These are phyloP conservation scores for Callithrix jacchus DNA, from an alignment of 2,113 vertebrate species.

Conservation along the genomic window DNA sequence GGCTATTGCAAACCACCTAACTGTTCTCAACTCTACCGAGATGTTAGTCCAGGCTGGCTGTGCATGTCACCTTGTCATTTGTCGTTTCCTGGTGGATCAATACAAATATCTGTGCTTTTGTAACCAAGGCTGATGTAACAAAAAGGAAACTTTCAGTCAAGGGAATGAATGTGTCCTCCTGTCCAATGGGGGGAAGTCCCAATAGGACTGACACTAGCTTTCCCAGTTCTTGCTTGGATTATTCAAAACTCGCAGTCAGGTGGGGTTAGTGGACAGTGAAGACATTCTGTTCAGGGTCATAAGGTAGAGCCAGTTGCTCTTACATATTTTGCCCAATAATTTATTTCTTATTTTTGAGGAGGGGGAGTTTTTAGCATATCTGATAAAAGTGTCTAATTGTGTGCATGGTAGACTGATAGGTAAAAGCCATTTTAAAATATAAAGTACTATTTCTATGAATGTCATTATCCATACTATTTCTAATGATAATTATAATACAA, in stretches of 20 bases:
- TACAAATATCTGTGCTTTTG: conserved; percentile 10
- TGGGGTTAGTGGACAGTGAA: background rate
- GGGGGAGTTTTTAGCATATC: background rate
- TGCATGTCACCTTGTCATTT: background rate
- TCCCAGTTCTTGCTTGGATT: background rate
- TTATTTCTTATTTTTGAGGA: background rate
- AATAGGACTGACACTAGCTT: background rate
- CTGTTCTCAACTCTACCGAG: background rate
- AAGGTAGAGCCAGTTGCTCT: background rate
- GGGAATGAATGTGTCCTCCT: background rate
- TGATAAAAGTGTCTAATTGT: background rate
- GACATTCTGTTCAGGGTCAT: background rate
- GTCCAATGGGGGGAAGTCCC: background rate
- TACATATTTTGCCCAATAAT: background rate
- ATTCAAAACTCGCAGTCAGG: background rate
- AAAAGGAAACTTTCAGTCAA: background rate
- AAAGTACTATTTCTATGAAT: background rate
- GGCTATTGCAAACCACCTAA: background rate
- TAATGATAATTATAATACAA: background rate
- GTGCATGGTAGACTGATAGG: background rate
- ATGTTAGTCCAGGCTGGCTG: background rate
- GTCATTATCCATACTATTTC: background rate
- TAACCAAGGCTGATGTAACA: background rate
- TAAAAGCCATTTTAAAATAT: background rate
- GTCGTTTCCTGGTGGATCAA: background rate